These are phyloP conservation scores for Nannoperca australis DNA, from an alignment of 2,797 vertebrate genomes.

Conservation along the genomic window DNA sequence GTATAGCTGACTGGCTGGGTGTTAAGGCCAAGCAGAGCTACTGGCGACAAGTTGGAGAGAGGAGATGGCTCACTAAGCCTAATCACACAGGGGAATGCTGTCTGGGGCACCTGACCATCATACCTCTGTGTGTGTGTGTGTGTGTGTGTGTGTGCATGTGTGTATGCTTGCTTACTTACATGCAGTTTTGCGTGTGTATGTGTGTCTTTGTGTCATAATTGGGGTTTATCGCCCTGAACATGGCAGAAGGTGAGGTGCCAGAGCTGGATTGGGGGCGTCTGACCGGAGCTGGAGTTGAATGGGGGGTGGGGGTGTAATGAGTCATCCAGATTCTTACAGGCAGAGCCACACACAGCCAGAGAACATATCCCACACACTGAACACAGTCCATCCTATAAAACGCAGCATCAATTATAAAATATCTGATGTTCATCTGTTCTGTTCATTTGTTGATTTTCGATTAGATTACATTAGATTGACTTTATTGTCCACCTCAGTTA, in stretches of 20 bases:
- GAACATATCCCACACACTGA: conserved; percentile 70
- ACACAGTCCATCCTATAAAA: conserved; percentile 68
- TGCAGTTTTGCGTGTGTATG: conserved; percentile 32
- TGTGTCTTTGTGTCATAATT: conserved; percentile 77
- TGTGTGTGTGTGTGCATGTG: conserved; percentile 34
- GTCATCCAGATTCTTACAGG: conserved; percentile 81
- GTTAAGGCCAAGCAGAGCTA: conserved; percentile 87
- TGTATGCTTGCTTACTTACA: conserved; percentile 35
- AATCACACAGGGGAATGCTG: conserved; percentile 85
- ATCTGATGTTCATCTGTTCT: conserved; percentile 70
- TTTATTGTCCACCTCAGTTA: too few relatives aligned
- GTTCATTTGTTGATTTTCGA: conserved; percentile 49
- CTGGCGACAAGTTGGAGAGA: conserved; percentile 88
- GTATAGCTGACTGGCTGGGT: conserved; percentile 76
- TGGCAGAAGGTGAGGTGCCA: conserved; percentile 83
- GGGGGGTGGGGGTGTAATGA: conserved; percentile 67
- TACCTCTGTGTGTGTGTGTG: conserved; percentile 39
- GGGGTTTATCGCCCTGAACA: conserved; percentile 79
- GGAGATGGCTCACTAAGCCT: conserved; percentile 87
- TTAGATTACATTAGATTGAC: too few relatives aligned
- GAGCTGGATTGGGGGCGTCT: conserved; percentile 77
- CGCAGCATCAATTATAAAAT: conserved; percentile 73
- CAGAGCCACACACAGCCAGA: conserved; percentile 68
- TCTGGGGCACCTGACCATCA: conserved; percentile 84
- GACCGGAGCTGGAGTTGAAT: conserved; percentile 58